Percentiles rank a stretch among this genome's conserved stretches.
phyloP scores from a whole-genome alignment of 2,797 vertebrate species.

The Cossypha dichroa region DNA sequence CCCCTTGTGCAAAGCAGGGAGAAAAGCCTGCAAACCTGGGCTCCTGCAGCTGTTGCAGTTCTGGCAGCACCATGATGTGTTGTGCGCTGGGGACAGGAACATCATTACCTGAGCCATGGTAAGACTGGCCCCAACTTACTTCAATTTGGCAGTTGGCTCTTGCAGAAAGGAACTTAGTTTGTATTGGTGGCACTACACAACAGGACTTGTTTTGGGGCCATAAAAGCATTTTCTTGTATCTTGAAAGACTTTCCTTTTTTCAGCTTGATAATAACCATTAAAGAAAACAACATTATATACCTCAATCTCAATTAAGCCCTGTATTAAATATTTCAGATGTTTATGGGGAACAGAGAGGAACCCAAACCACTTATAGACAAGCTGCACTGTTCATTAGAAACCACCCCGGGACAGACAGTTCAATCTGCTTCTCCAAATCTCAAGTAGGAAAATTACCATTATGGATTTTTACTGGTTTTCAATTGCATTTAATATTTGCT shows the following conservation, averaged over 20 bases:
- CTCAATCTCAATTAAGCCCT: not conserved
- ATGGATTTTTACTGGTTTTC: not conserved
- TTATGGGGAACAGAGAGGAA: not conserved
- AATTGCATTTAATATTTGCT: not conserved
- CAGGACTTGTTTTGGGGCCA: not conserved
- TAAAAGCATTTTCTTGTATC: not conserved
- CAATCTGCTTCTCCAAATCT: not conserved
- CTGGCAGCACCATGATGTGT: rapidly evolving
- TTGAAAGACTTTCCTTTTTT: not conserved
- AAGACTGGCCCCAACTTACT: not conserved
- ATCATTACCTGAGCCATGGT: rapidly evolving
- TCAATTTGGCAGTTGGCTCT: not conserved
- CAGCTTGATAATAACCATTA: not conserved
- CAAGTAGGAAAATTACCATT: not conserved
- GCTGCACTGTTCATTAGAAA: not conserved
- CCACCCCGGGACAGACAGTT: not conserved
- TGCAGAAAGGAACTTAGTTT: not conserved
- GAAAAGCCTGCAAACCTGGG: not conserved
- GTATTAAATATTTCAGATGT: not conserved
- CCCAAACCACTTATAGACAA: not conserved
- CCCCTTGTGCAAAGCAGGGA: not conserved
- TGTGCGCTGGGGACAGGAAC: not conserved
- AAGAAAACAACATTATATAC: not conserved
- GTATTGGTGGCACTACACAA: not conserved
- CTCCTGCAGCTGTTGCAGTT: not conserved